These are phyloP conservation scores for Cephus spinipes DNA, from an alignment of 2,888 invertebrate species.

Conservation along the genomic window DNA sequence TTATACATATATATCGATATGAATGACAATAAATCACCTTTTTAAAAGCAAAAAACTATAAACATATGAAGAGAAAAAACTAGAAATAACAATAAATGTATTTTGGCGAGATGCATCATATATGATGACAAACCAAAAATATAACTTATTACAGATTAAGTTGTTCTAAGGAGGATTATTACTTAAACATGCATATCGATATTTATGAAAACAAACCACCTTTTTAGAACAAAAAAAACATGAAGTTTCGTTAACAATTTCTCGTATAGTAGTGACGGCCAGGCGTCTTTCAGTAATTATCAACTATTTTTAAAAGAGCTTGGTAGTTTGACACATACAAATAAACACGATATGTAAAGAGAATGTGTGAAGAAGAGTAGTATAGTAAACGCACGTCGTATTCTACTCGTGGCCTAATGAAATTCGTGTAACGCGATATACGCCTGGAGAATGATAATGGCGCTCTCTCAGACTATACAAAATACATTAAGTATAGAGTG, in stretches of 20 bases:
- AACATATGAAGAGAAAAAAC: conserved; percentile 9
- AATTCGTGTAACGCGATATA: neutral
- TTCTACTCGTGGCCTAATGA: neutral
- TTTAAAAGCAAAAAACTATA: too few relatives aligned
- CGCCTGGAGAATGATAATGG: neutral
- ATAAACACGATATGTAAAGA: too few relatives aligned
- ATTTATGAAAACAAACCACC: too few relatives aligned
- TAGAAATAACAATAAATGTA: neutral
- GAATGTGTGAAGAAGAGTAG: neutral
- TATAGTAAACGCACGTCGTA: neutral
- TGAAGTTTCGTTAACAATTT: neutral
- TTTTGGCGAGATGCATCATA: neutral
- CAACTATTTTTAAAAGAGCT: neutral
- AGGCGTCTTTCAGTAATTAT: neutral
- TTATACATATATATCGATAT: too few relatives aligned
- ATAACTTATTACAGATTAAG: too few relatives aligned
- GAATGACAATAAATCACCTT: too few relatives aligned
- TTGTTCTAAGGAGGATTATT: too few relatives aligned
- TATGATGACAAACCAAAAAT: too few relatives aligned
- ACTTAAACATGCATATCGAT: too few relatives aligned
- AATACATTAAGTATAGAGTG: neutral
- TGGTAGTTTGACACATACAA: neutral
- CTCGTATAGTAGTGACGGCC: neutral
- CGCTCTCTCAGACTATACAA: neutral
- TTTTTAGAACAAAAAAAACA: neutral